These are phyloP conservation scores for Enteromius unitaeniatus DNA, from an alignment of 2,797 vertebrate genomes.

Conservation along the genomic window DNA sequence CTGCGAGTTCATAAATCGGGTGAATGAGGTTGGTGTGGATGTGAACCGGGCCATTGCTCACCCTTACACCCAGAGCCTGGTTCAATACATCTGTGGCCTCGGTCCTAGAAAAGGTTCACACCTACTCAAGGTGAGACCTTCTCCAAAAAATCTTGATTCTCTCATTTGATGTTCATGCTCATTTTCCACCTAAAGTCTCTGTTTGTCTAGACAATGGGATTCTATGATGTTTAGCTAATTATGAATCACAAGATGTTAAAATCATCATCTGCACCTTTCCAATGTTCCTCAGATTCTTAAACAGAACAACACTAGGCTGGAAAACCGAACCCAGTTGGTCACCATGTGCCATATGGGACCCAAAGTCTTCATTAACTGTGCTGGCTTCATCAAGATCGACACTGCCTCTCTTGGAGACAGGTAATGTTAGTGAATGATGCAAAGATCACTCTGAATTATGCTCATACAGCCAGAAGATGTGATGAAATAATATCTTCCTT, in stretches of 20 bases:
- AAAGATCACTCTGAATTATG: not conserved
- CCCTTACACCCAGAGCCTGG: slow-evolving; percentile 94
- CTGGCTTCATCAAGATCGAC: slow-evolving; percentile 99
- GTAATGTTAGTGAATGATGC: slow-evolving; percentile 66
- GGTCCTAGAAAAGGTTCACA: slow-evolving; percentile 96
- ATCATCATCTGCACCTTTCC: not conserved
- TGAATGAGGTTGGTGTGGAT: slow-evolving; percentile 98
- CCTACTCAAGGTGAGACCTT: slow-evolving; percentile 87
- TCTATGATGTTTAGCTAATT: not conserved
- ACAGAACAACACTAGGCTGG: slow-evolving; percentile 97
- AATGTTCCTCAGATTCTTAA: slow-evolving; percentile 87
- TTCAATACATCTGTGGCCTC: slow-evolving; percentile 96
- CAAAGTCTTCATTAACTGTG: slow-evolving; percentile 99
- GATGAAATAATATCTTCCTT: not conserved
- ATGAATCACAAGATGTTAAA: not conserved
- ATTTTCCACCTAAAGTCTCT: not conserved
- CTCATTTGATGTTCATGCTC: not conserved
- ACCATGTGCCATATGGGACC: slow-evolving; percentile 99
- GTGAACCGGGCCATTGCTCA: slow-evolving; percentile 96
- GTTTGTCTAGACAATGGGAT: not conserved
- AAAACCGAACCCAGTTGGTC: slow-evolving; percentile 97
- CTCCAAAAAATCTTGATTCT: not conserved
- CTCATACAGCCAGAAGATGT: not conserved
- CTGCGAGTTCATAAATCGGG: slow-evolving; percentile 98
- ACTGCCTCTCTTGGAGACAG: slow-evolving; percentile 97